Percentiles rank a stretch among this genome's conserved stretches.
Evolutionary conservation across 2,888 invertebrate genomes (phyloP).

Genomic region (Apeira syringaria): DNA sequence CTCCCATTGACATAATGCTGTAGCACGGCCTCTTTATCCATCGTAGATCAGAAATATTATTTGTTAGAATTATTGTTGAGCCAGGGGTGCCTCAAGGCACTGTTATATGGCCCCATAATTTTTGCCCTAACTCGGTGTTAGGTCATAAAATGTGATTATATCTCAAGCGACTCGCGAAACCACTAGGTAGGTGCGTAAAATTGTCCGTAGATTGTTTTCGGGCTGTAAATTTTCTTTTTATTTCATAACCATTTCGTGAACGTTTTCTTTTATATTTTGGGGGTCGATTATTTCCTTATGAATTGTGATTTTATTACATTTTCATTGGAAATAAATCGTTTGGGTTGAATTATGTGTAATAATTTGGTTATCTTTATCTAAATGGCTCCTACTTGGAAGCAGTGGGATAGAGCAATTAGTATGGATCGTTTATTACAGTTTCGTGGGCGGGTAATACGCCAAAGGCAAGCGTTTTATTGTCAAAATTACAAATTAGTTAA

Average conservation of each 20-base stretch:
- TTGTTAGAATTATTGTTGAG: conserved; percentile 67
- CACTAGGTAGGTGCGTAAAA: conserved; percentile 67
- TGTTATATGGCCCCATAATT: conserved; percentile 72
- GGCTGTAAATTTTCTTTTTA: conserved; percentile 62
- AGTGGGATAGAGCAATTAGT: conserved; percentile 70
- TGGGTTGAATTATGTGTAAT: conserved; percentile 48
- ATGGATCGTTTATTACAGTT: conserved; percentile 54
- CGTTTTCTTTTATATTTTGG: conserved; percentile 39
- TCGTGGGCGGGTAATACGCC: conserved; percentile 50
- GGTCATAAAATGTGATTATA: conserved; percentile 80
- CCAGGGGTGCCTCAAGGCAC: conserved; percentile 75
- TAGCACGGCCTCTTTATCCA: conserved; percentile 60
- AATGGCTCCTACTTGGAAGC: conserved; percentile 49
- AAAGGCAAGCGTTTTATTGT: conserved; percentile 68
- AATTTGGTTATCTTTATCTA: conserved; percentile 70
- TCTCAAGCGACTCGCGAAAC: conserved; percentile 74
- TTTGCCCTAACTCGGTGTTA: conserved; percentile 80
- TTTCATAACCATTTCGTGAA: conserved; percentile 56
- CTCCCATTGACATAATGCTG: conserved; percentile 52
- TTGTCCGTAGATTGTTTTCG: conserved; percentile 70
- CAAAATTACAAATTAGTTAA: conserved; percentile 68
- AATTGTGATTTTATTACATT: conserved; percentile 38
- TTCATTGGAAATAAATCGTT: conserved; percentile 36
- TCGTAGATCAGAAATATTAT: conserved; percentile 72
- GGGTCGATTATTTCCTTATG: conserved; percentile 36